Evolutionary conservation across 2,797 vertebrate species (phyloP), one percentile per base, ranked within the genome.

Genomic region (Cichlasoma orientale): DNA sequence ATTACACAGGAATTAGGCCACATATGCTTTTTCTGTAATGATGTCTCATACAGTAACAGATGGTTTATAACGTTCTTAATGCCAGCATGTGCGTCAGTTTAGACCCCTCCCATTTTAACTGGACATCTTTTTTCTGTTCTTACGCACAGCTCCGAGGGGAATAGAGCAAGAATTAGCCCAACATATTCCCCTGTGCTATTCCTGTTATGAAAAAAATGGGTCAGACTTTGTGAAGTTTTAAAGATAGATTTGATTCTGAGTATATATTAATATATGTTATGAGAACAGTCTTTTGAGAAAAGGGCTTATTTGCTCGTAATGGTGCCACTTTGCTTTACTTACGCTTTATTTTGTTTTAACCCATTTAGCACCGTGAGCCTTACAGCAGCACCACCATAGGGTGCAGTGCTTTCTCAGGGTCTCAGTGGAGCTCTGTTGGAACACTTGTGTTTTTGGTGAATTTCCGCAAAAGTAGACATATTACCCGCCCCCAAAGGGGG

Each of bases 1-100:
- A 84, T 92, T 88, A 76, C 59, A 78, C 58, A 83, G 79, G 74
- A 91, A 88, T 84, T 79, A 82, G 80, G 70, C 29, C 80, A 74
- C 79, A 90, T 87, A 78, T 90, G 77, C 74, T 80, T 90, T 78
- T 63, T 63, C 57, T 82, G 57, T 76, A 73, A 83, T 79, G 63
- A 80, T 63, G 79, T 80, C 69, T 85, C 44, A 23, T 78, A 55
- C 82, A 55, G 71, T 74, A 91, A 75, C 87, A 93, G 88, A 92
- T 91, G 87, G 82, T 81, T 84, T 78, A 72, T 81, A 63, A 58
- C 80, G 50, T 27, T 23, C 71, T 69, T 77, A 87, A 82, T 83
- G 75, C 74, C 71, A 87, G 69, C 86, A 85, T 90, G 73, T 87
- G 85, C 78, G 79, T 82, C 73, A 14, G 53, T 84, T 80, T 21